These are phyloP conservation scores for Xestobium rufovillosum DNA, from an alignment of 2,888 invertebrate genomes.

Conservation along the genomic window DNA sequence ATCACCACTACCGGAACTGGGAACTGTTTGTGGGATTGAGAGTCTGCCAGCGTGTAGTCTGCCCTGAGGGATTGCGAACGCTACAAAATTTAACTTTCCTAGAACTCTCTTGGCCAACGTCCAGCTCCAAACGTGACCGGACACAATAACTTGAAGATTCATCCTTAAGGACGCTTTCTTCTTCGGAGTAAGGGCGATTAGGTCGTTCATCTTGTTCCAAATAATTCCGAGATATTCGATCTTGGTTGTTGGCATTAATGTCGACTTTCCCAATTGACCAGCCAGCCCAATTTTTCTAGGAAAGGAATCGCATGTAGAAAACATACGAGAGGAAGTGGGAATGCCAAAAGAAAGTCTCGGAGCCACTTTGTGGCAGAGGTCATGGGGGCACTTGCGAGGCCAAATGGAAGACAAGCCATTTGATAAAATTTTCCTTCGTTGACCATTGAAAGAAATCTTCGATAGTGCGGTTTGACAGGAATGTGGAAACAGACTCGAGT, in stretches of 20 bases:
- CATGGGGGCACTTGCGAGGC: slow-evolving; percentile 24
- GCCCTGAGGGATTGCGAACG: slow-evolving; percentile 15
- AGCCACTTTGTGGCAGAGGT: no score
- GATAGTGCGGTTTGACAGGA: slow-evolving; percentile 15
- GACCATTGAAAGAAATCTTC: slow-evolving; percentile 16
- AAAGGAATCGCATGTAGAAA: no score
- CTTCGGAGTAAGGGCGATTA: background rate
- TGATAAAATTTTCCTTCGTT: slow-evolving; percentile 15
- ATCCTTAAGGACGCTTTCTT: slow-evolving; percentile 1
- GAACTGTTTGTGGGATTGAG: no score
- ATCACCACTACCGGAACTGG: no score
- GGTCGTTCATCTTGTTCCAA: background rate
- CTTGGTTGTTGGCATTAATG: background rate
- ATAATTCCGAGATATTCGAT: background rate
- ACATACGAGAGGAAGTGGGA: no score
- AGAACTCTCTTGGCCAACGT: slow-evolving; percentile 12
- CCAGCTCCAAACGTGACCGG: background rate
- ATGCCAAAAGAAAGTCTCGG: no score
- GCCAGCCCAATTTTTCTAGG: background rate
- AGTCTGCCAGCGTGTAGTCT: slow-evolving; percentile 16
- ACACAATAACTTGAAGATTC: background rate
- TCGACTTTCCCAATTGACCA: slow-evolving; percentile 2
- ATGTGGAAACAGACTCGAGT: slow-evolving; percentile 23
- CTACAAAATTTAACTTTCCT: slow-evolving; percentile 17
- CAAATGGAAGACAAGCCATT: slow-evolving; percentile 25